These are phyloP conservation scores for Eumerus sabulonum DNA, from an alignment of 2,888 invertebrate species.

Conservation along the genomic window DNA sequence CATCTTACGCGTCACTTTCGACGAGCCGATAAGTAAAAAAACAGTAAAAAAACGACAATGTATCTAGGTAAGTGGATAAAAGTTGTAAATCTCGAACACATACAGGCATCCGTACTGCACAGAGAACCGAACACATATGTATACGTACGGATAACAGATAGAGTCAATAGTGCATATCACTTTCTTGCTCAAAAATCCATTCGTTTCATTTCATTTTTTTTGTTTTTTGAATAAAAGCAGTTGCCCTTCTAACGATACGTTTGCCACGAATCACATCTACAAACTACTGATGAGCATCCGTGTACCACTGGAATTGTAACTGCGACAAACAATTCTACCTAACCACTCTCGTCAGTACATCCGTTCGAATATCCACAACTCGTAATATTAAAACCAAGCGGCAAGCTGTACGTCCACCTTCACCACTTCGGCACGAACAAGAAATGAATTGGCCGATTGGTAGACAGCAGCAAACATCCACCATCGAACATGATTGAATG, in stretches of 20 bases:
- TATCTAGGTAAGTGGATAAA: no score
- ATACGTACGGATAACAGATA: slow-evolving; percentile 32
- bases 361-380: slow-evolving; percentile 46
- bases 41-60: slow-evolving; percentile 15
- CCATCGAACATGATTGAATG: slow-evolving; percentile 17
- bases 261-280: slow-evolving; percentile 16
- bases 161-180: slow-evolving; percentile 19
- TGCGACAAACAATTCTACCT: slow-evolving; percentile 25
- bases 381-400: slow-evolving; percentile 25
- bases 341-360: slow-evolving; percentile 14
- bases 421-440: slow-evolving; percentile 31
- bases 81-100: no score
- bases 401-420: slow-evolving; percentile 27
- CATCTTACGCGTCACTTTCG: slow-evolving; percentile 58
- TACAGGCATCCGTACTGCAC: not conserved
- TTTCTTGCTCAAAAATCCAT: slow-evolving; percentile 26
- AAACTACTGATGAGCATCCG: slow-evolving; percentile 20
- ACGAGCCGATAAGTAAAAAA: slow-evolving; percentile 37
- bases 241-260: slow-evolving; percentile 30
- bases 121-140: slow-evolving; percentile 49
- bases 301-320: slow-evolving; percentile 32
- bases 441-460: slow-evolving; percentile 3
- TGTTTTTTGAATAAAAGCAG: slow-evolving; percentile 31
- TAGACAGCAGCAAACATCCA: slow-evolving; percentile 16
- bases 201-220: slow-evolving; percentile 23